Percentiles rank a stretch among this genome's conserved stretches.
Evolutionary conservation across 2,888 invertebrate genomes (phyloP).

Genomic region (Leucoma salicis): DNA sequence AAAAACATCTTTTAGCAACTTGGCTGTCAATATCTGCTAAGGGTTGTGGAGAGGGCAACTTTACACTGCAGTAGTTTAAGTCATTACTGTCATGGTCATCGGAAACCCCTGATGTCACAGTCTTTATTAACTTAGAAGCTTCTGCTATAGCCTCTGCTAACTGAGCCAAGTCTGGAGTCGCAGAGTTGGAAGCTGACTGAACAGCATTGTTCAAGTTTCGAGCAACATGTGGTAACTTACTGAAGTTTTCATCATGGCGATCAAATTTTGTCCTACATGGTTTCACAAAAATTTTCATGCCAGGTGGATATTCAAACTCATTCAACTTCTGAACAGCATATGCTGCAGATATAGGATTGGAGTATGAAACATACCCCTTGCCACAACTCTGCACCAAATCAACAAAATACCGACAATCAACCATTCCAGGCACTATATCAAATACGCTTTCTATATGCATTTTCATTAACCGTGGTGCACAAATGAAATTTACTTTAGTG

Average conservation of each 20-base stretch:
- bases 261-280: conserved; percentile 74
- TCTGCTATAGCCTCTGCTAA: conserved; percentile 89
- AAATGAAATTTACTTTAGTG: conserved; percentile 87
- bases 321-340: conserved; percentile 93
- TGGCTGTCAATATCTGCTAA: conserved; percentile 85
- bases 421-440: conserved; percentile 88
- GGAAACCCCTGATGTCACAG: conserved; percentile 72
- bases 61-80: conserved; percentile 84
- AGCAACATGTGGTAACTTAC: conserved; percentile 49
- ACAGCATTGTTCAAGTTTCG: conserved; percentile 58
- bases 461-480: conserved; percentile 86
- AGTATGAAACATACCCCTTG: conserved; percentile 59
- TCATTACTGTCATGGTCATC: conserved; percentile 49
- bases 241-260: conserved; percentile 39
- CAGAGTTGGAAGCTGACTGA: conserved; percentile 38
- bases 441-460: conserved; percentile 92
- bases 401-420: conserved; percentile 65
- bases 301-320: conserved; percentile 95
- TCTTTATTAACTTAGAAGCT: conserved; percentile 88
- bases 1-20: conserved; percentile 85
- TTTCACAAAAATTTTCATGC: conserved; percentile 89
- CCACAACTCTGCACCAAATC: conserved; percentile 74
- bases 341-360: conserved; percentile 64
- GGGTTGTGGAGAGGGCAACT: conserved; percentile 87
- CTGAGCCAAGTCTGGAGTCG: conserved; percentile 82